Percentiles rank a stretch among this genome's conserved stretches.
Conservation (phyloP, 2,113 vertebrate genomes). For the Ptyas mucosa region DNA sequence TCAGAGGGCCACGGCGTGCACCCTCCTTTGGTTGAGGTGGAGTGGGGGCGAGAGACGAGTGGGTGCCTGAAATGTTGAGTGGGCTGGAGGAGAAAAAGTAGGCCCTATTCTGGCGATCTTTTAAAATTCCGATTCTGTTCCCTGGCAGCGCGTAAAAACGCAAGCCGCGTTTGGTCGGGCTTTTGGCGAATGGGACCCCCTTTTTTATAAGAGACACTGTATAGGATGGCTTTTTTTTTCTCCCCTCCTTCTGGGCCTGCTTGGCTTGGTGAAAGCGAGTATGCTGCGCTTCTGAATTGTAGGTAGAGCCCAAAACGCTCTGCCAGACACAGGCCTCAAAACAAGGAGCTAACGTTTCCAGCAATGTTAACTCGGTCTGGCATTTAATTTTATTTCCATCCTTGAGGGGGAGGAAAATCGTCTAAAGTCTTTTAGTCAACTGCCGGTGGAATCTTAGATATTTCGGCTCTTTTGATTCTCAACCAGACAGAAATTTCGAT, state of each 20-base stretch:
- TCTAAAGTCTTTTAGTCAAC: background rate
- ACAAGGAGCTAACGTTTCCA: background rate
- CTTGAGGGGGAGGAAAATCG: background rate
- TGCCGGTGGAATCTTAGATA: background rate
- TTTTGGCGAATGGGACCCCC: background rate
- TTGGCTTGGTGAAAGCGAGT: background rate
- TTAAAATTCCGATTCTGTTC: background rate
- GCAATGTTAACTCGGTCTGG: background rate
- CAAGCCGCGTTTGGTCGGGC: too few species aligned
- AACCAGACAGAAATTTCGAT: background rate
- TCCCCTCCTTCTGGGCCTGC: background rate
- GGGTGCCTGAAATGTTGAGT: background rate
- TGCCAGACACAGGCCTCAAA: background rate
- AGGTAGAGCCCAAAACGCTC: background rate
- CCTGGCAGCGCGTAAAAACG: background rate
- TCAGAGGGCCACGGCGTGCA: background rate
- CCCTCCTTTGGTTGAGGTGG: background rate
- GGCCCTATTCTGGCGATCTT: background rate
- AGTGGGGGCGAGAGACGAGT: background rate
- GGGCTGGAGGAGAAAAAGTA: background rate
- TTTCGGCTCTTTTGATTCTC: background rate
- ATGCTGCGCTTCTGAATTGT: background rate
- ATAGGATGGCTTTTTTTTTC: too few species aligned
- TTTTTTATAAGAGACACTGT: background rate
- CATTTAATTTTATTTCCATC: background rate